phyloP scores from a whole-genome alignment of 2,888 invertebrate species.

The Argyresthia albistria region DNA sequence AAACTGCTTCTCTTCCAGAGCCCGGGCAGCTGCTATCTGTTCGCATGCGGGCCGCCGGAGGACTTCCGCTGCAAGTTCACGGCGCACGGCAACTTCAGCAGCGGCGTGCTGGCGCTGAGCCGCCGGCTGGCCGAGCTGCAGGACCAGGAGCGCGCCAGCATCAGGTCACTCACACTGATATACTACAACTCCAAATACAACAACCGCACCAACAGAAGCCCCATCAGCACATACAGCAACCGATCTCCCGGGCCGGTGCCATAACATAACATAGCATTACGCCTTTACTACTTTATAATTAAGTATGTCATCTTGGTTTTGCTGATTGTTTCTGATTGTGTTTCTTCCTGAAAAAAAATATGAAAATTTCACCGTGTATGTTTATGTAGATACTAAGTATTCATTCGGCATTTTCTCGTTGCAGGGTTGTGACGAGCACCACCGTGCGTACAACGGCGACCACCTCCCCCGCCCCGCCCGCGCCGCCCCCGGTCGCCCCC shows the following conservation, averaged over 20 bases:
- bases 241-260: too few relatives aligned
- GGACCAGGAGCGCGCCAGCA: slow-evolving; percentile 78
- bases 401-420: not conserved
- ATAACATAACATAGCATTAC: too few relatives aligned
- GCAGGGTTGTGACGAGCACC: slow-evolving; percentile 26
- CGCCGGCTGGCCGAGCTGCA: slow-evolving; percentile 77
- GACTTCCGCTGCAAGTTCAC: slow-evolving; percentile 96
- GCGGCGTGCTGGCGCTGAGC: slow-evolving; percentile 84
- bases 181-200: not conserved
- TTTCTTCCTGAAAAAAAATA: too few relatives aligned
- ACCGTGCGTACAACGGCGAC: slow-evolving; percentile 14
- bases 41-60: slow-evolving; percentile 91
- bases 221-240: too few relatives aligned
- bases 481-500: slow-evolving; percentile 9
- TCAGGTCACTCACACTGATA: slow-evolving; percentile 76
- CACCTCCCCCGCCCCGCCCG: slow-evolving; percentile 10
- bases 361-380: too few relatives aligned
- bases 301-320: too few relatives aligned
- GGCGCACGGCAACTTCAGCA: slow-evolving; percentile 88
- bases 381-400: too few relatives aligned
- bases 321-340: too few relatives aligned
- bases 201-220: not conserved
- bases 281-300: too few relatives aligned
- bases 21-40: slow-evolving; percentile 91
- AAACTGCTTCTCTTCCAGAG: slow-evolving; percentile 59